Conservation (phyloP, 2,113 vertebrate genomes). For the Drymodes brunneopygia region DNA sequence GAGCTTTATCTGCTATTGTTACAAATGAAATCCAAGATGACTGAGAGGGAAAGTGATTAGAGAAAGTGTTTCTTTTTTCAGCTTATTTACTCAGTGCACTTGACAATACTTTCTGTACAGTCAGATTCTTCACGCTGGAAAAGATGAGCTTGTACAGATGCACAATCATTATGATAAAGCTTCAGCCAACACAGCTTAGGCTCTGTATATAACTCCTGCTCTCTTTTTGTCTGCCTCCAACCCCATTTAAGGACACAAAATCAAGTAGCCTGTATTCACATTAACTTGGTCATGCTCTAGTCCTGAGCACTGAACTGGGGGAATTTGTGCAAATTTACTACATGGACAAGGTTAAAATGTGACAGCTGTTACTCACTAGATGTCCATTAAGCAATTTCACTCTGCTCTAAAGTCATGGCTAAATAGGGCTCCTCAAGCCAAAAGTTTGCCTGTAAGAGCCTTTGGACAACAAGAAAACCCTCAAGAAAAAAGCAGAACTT, state of each 20-base stretch:
- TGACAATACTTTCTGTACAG: not conserved
- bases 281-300: not conserved
- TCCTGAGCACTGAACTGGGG: not conserved
- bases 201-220: not conserved
- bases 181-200: not conserved
- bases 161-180: not conserved
- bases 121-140: not conserved
- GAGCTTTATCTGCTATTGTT: not conserved
- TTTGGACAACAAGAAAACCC: not conserved
- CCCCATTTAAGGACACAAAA: not conserved
- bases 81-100: not conserved
- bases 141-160: not conserved
- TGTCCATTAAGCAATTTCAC: not conserved
- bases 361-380: not conserved
- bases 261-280: not conserved
- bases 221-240: not conserved
- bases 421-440: not conserved
- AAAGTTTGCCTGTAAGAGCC: not conserved
- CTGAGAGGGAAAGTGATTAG: not conserved
- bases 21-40: not conserved
- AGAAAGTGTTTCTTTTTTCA: not conserved
- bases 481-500: not conserved
- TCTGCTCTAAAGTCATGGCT: not conserved
- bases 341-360: accelerated
- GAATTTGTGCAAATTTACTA: not conserved